Base-by-base conservation (phyloP, 92 coral and sea anemone species). In the Palythoa caribaeorum region DNA sequence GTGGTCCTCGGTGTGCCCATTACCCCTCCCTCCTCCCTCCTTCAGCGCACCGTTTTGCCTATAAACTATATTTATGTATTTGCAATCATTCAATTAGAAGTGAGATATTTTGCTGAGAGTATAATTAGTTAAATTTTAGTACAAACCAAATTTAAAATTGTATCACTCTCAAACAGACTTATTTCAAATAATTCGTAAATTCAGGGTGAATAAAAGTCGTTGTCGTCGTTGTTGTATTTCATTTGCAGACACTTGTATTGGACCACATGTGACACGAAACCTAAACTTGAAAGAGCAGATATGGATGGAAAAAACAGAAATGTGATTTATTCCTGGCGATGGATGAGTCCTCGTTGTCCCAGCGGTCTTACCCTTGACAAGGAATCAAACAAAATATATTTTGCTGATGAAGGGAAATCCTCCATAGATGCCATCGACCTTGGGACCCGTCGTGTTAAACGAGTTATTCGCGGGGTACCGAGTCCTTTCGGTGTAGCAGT, bases 231-330 rank as follows among this genome's bases (percentile, higher is more conserved):
- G n/a, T n/a, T n/a, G n/a, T n/a, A n/a, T n/a, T 16, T 14, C 28
- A 54, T 70, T 52, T 78, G 20, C 83, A 78, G 83, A n/a, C 13
- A 57, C 35, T 54, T 78, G 83, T 78, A 78, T 70, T 78, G 83
- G 83, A 78, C 70, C 15, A 54, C 83, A 10, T 78, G 83, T n/a
- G 37, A 16, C 66, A 17, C 21, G 1, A 19, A 55, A 7, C 71
- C 83, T 16, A 78, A 17, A 21, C 47, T 78, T 13, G 83, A 78
- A 53, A 78, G 83, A 14, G 83, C 83, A 57, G 83, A 78, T 19
- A 78, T 78, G 83, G 83, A 78, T 7, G 83, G 83, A 16, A 55
- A 37, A 3, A 78, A 78, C 71, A 78, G 83, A 37, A 35, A n/a
- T 4, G 28, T 54, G 37, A 37, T 78, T 28, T n/a, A 28, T 3